These are phyloP conservation scores for Tetragonula carbonaria DNA, from an alignment of 2,888 invertebrate genomes.

Conservation along the genomic window DNA sequence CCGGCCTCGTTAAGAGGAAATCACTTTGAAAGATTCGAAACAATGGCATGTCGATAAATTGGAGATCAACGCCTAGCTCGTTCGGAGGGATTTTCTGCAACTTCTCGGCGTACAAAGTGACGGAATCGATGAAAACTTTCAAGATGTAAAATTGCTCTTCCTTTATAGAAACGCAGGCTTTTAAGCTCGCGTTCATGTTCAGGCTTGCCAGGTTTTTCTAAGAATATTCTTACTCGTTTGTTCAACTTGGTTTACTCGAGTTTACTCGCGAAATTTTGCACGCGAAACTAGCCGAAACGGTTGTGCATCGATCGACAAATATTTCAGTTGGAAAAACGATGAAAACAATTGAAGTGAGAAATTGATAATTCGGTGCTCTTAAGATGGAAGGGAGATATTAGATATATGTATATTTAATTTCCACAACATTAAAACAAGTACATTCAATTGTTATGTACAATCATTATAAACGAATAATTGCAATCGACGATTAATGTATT, in stretches of 20 bases:
- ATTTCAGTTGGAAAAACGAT: neutral
- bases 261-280: constrained; percentile 26
- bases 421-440: constrained; percentile 3
- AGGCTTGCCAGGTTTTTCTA: neutral
- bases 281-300: neutral
- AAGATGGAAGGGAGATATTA: neutral
- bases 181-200: constrained; percentile 11
- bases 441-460: neutral
- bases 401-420: constrained; percentile 10
- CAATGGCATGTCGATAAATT: constrained; percentile 57
- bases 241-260: neutral
- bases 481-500: neutral
- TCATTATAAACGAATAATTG: neutral
- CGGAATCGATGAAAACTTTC: constrained; percentile 51
- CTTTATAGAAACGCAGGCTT: constrained; percentile 21
- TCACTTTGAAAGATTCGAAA: constrained; percentile 54
- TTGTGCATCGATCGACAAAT: neutral
- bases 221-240: neutral
- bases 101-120: constrained; percentile 52
- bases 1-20: constrained; percentile 44
- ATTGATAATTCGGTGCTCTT: constrained; percentile 4
- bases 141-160: constrained; percentile 42
- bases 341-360: constrained; percentile 48
- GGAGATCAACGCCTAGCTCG: constrained; percentile 53
- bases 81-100: constrained; percentile 27